Conservation (phyloP, 2,888 invertebrate species). For the Callosobruchus maculatus region DNA sequence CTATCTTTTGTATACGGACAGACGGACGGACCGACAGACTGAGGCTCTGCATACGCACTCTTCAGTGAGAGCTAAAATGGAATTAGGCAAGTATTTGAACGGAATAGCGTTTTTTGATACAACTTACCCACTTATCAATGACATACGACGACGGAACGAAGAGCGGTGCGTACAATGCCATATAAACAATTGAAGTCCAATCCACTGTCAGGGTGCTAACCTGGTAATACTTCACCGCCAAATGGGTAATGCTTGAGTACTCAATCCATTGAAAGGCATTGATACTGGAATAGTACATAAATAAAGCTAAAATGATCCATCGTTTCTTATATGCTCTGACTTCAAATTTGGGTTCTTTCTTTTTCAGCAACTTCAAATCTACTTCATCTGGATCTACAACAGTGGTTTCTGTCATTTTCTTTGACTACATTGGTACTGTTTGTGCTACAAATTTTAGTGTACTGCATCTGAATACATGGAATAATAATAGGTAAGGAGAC, state of each 20-base stretch:
- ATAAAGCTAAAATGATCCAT: conserved; percentile 81
- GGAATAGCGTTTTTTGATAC: background rate
- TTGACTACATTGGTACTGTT: background rate
- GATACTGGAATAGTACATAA: conserved; percentile 81
- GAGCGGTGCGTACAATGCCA: conserved; percentile 91
- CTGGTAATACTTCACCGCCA: conserved; percentile 71
- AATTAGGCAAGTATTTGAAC: no score
- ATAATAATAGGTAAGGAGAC: background rate
- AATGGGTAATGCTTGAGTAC: conserved; percentile 85
- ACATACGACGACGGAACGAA: conserved; percentile 95
- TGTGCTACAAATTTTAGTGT: background rate
- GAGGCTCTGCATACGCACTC: no score
- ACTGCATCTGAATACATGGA: background rate
- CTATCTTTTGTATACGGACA: no score
- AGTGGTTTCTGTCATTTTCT: background rate
- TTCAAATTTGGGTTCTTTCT: conserved; percentile 3
- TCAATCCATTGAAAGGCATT: conserved; percentile 96
- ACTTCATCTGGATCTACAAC: background rate
- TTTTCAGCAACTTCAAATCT: conserved; percentile 9
- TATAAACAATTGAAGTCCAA: conserved; percentile 96
- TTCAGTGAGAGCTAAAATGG: no score
- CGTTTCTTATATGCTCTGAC: conserved; percentile 67
- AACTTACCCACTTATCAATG: conserved; percentile 81
- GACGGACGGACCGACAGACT: no score
- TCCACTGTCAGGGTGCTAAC: conserved; percentile 72